Evolutionary conservation across 2,888 invertebrate species (phyloP).

Genomic region (Hyposoter didymator): DNA sequence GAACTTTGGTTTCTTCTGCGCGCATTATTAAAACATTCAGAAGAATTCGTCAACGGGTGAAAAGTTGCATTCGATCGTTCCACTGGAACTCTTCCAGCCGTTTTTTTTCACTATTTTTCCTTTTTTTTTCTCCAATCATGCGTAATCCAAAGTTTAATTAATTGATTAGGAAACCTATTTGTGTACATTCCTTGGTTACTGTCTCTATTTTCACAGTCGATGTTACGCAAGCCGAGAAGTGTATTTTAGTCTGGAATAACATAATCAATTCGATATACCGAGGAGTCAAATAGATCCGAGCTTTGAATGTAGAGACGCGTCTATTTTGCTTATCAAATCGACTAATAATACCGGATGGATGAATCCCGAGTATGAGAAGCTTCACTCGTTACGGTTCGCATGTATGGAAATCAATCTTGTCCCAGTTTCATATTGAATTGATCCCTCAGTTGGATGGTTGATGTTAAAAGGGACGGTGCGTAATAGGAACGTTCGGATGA

Average conservation of each 20-base stretch:
- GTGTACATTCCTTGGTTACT: no score
- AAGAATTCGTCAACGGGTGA: neutral
- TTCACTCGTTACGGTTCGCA: slow-evolving; percentile 18
- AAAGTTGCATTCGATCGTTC: neutral
- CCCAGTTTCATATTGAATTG: slow-evolving; percentile 21
- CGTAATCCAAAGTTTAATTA: neutral
- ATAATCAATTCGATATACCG: neutral
- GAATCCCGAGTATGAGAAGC: neutral
- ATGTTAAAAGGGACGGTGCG: neutral
- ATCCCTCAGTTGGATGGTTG: neutral
- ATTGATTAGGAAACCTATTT: neutral
- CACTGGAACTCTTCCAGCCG: neutral
- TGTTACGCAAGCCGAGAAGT: neutral
- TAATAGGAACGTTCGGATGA: neutral
- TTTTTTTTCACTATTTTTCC: no score
- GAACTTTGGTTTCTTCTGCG: neutral
- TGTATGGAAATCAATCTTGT: slow-evolving; percentile 43
- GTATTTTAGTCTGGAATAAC: neutral
- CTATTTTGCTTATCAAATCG: slow-evolving; percentile 1
- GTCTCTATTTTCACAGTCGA: neutral
- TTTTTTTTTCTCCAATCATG: neutral
- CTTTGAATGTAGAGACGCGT: neutral
- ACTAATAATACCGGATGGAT: slow-evolving; percentile 8
- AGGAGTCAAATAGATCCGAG: neutral
- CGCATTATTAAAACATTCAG: neutral